Base-by-base conservation (phyloP, 2,888 invertebrate species). In the Drosophila longiperda region DNA sequence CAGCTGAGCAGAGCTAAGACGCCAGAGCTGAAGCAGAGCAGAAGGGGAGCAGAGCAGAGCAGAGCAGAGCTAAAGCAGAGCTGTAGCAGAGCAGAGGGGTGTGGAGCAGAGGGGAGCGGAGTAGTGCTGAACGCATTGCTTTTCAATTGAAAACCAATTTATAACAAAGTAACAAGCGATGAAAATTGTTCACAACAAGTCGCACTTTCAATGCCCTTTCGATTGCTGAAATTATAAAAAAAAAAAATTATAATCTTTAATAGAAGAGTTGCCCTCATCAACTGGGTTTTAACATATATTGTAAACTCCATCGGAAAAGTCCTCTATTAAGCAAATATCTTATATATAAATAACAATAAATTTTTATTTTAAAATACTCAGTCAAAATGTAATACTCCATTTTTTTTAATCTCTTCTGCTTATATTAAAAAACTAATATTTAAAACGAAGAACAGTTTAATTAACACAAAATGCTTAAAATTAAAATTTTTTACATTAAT, bases 111-210 rank as follows among this genome's bases (percentile, higher is more conserved):
- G 69, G 11, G 0, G 5, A n/a, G 38, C 36, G 5, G 66, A 34
- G 70, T 40, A 29, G 48, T 48, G 26, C 50, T 45, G 23, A 66
- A 58, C 66, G 79, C 62, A 82, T 80, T 80, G 79, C 62, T 80
- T 81, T 80, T 82, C 82, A 80, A 80, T 80, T 78, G 79, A 80
- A 80, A 80, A 75, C 72, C 80, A 80, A 80, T 80, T 80, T 80
- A 75, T 75, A 80, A 75, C 75, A 78, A 65, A 58, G 80, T 69
- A 70, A 73, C 62, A 69, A 61, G 23, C 29, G 38, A 9, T 20
- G 26, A 12, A 23, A 53, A 62, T 17, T 38, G 40, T 11, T 0
- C 3, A 11, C 4, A 34, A 45, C n/a, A 29, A 23, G 42, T 17
- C 50, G 65, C 49, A 63, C 15, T 5, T n/a, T 7, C 3, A 42